A percentile compares a stretch with the other conserved stretches of the same genome.
These are phyloP conservation scores for Cebidichthys violaceus DNA, from an alignment of 2,113 vertebrate genomes.

Conservation along the genomic window DNA sequence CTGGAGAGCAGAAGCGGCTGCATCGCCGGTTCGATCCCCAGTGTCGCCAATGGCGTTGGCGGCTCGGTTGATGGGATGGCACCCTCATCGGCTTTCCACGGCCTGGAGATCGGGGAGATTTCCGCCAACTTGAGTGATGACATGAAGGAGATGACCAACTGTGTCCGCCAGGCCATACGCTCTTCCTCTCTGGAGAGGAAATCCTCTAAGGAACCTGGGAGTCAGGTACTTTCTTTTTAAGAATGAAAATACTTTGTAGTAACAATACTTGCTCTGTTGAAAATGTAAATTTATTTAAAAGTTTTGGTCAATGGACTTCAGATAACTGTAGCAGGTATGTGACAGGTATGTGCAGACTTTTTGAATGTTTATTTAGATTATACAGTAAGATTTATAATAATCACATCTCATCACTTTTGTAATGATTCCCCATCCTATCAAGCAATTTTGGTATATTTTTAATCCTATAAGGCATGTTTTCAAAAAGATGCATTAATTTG, in stretches of 20 bases:
- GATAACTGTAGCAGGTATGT: background rate
- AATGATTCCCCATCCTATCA: background rate
- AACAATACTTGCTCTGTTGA: too few relatives aligned
- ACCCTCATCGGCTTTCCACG: conserved; percentile 83
- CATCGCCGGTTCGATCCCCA: conserved; percentile 49
- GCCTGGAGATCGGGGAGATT: conserved; percentile 88
- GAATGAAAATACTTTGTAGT: background rate
- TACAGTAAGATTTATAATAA: background rate
- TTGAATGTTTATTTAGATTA: background rate
- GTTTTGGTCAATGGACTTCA: background rate
- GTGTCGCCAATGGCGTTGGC: conserved; percentile 36
- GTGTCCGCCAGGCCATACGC: conserved; percentile 95
- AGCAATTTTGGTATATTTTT: background rate
- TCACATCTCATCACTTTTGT: background rate
- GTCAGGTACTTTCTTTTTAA: conserved; percentile 70
- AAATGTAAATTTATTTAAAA: background rate
- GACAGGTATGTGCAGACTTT: background rate
- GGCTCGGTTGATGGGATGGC: conserved; percentile 60
- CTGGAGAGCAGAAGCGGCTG: conserved; percentile 83
- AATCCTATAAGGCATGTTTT: background rate
- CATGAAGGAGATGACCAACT: conserved; percentile 99
- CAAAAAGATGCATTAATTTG: background rate
- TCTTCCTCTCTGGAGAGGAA: conserved; percentile 96
- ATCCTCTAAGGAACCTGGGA: conserved; percentile 90
- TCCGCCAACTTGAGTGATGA: conserved; percentile 97